Conservation (phyloP, 2,797 vertebrate genomes). For the Simalia tracyae region DNA sequence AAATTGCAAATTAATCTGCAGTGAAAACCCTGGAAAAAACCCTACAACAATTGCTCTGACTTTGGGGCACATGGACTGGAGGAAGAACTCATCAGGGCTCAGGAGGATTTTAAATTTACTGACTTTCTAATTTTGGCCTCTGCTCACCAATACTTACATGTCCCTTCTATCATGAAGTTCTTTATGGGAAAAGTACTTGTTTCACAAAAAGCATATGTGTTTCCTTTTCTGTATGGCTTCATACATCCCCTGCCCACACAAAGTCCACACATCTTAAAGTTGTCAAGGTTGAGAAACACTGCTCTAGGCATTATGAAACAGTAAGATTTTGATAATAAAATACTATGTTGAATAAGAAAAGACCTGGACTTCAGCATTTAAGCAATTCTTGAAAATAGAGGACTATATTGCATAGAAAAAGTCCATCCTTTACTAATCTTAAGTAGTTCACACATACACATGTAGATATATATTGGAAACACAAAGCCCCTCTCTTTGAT, state of each 20-base stretch:
- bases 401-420: neutral
- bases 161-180: neutral
- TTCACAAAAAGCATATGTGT: neutral
- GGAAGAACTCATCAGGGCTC: neutral
- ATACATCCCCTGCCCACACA: neutral
- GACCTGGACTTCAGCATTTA: neutral
- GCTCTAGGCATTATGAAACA: neutral
- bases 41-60: neutral
- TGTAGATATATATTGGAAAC: neutral
- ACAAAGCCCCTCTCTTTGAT: neutral
- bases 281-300: no score
- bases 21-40: neutral
- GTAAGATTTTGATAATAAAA: neutral
- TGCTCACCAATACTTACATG: neutral
- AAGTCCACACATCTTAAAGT: no score
- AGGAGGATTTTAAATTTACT: neutral
- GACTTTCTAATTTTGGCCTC: neutral
- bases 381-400: neutral
- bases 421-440: neutral
- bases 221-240: neutral
- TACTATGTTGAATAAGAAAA: neutral
- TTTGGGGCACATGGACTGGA: neutral
- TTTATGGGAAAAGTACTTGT: neutral
- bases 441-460: neutral
- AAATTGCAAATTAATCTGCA: neutral